These are phyloP conservation scores for Euplagia quadripunctaria DNA, from an alignment of 2,888 invertebrate genomes.

Conservation along the genomic window DNA sequence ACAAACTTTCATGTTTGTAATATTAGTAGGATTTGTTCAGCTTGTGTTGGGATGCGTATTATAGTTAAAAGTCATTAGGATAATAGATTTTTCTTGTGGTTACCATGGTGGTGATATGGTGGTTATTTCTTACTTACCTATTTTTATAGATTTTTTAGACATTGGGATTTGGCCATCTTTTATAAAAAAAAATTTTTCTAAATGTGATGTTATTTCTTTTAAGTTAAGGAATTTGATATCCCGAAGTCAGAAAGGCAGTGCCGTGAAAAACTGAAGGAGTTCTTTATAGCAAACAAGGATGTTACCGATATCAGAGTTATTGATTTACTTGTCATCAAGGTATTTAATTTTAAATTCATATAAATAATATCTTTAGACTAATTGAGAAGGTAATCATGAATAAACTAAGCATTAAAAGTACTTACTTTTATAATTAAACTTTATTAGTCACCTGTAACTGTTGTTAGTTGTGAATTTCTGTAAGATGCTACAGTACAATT, in stretches of 20 bases:
- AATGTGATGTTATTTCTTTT: slow-evolving; percentile 52
- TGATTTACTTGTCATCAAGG: slow-evolving; percentile 97
- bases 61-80: neutral
- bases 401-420: too few relatives aligned
- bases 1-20: too few relatives aligned
- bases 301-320: slow-evolving; percentile 95
- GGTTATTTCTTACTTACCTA: too few relatives aligned
- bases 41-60: neutral
- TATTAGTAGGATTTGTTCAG: too few relatives aligned
- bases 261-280: slow-evolving; percentile 91
- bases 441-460: too few relatives aligned
- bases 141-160: neutral
- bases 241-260: slow-evolving; percentile 91
- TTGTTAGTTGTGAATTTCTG: too few relatives aligned
- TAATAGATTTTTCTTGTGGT: neutral
- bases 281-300: slow-evolving; percentile 92
- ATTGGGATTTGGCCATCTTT: neutral
- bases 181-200: neutral
- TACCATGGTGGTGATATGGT: too few relatives aligned
- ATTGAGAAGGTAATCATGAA: neutral
- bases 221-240: slow-evolving; percentile 95
- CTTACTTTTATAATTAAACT: too few relatives aligned
- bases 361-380: neutral
- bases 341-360: slow-evolving; percentile 62
- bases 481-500: too few relatives aligned